Conservation (phyloP, 2,797 vertebrate genomes). For the Neomorphus geoffroyi region DNA sequence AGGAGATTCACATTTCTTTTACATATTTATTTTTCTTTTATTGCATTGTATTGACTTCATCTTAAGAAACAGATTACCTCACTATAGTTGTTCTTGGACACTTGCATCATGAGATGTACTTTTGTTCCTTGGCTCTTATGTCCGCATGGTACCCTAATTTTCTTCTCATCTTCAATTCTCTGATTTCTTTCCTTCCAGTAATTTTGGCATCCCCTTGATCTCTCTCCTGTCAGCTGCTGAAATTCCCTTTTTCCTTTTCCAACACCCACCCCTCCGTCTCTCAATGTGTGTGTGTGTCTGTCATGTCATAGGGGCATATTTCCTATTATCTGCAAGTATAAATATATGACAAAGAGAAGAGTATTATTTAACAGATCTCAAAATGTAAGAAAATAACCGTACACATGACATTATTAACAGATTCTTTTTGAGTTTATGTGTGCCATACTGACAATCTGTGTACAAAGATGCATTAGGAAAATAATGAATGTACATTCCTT, state of each 20-base stretch:
- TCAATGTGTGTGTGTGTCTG: background rate
- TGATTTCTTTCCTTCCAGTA: slow-evolving; percentile 41
- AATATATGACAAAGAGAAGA: background rate
- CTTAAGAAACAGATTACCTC: background rate
- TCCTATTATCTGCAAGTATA: background rate
- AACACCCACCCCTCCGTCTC: background rate
- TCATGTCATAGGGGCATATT: background rate
- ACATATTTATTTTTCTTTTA: background rate
- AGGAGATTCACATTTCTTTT: background rate
- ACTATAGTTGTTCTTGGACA: background rate
- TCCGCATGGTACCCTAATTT: slow-evolving; percentile 7
- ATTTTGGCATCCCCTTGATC: slow-evolving; percentile 49
- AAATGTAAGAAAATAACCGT: background rate
- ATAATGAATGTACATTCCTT: background rate
- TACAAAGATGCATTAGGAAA: background rate
- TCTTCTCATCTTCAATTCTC: slow-evolving; percentile 50
- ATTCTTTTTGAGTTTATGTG: slow-evolving; percentile 4
- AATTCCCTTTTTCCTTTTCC: background rate
- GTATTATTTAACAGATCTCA: background rate
- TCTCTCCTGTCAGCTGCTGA: background rate
- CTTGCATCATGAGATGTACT: background rate
- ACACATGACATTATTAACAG: background rate
- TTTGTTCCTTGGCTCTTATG: slow-evolving; percentile 12
- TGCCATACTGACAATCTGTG: background rate
- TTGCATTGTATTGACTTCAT: background rate